Evolutionary conservation across 2,888 invertebrate genomes (phyloP).

Genomic region (Cheilosia vulpina): DNA sequence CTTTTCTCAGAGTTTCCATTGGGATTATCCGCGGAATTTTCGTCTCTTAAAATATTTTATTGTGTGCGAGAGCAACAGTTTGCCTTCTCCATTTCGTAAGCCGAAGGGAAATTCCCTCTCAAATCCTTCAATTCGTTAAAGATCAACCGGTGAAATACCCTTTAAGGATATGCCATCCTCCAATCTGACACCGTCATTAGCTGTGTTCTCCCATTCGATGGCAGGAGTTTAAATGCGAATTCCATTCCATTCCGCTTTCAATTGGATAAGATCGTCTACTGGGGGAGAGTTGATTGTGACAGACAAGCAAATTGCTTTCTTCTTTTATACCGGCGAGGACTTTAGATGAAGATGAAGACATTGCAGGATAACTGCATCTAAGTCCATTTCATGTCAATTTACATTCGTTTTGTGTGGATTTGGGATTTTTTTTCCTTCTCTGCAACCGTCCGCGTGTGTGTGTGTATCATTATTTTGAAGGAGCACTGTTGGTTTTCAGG

Average conservation of each 20-base stretch:
- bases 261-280: slow-evolving; percentile 53
- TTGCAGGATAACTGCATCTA: slow-evolving; percentile 59
- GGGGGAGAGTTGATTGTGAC: slow-evolving; percentile 43
- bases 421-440: not conserved
- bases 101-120: slow-evolving; percentile 28
- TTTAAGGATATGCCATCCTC: slow-evolving; percentile 19
- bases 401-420: slow-evolving; percentile 50
- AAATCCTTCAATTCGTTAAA: slow-evolving; percentile 66
- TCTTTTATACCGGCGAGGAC: slow-evolving; percentile 9
- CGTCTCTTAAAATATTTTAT: slow-evolving; percentile 1
- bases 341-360: slow-evolving; percentile 25
- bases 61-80: slow-evolving; percentile 22
- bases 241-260: slow-evolving; percentile 50
- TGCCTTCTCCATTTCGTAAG: not conserved
- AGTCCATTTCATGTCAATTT: slow-evolving; percentile 73
- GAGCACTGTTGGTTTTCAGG: not conserved
- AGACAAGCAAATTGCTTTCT: slow-evolving; percentile 66
- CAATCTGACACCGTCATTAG: slow-evolving; percentile 29
- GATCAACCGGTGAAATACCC: slow-evolving; percentile 21
- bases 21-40: slow-evolving; percentile 6
- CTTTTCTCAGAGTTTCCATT: not conserved
- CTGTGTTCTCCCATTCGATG: not conserved
- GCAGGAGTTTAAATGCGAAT: slow-evolving; percentile 27
- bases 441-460: slow-evolving; percentile 16
- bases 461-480: not conserved